Percentiles rank a stretch among this genome's conserved stretches.
phyloP scores from a whole-genome alignment of 2,797 vertebrate species.

The Argentina silus region DNA sequence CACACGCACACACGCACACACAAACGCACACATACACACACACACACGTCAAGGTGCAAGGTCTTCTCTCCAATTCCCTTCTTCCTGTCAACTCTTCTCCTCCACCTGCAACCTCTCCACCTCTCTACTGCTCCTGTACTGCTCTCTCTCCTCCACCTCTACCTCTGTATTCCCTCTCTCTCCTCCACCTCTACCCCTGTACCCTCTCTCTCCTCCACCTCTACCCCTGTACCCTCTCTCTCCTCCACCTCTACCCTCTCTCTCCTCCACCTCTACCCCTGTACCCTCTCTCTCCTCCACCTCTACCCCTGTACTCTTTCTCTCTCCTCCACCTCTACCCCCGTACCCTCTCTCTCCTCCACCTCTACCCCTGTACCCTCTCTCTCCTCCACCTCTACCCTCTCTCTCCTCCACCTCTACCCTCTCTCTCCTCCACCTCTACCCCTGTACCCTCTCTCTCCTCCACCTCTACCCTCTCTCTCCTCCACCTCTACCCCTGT shows the following conservation, averaged over 20 bases:
- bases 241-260: not conserved
- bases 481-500: constrained; percentile 36
- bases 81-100: constrained; percentile 28
- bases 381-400: too few species aligned
- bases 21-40: constrained; percentile 21
- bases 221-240: not conserved
- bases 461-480: constrained; percentile 21
- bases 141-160: not conserved
- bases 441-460: not conserved
- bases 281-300: too few species aligned
- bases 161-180: constrained; percentile 26
- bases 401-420: not conserved
- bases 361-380: too few species aligned
- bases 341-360: too few species aligned
- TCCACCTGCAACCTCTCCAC: constrained; percentile 24
- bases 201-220: not conserved
- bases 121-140: constrained; percentile 39
- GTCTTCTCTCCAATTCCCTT: constrained; percentile 57
- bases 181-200: not conserved
- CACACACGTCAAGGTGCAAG: constrained; percentile 13
- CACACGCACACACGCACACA: constrained; percentile 38
- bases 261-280: too few species aligned
- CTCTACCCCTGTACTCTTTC: too few species aligned
- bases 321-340: too few species aligned
- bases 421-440: constrained; percentile 39